Conservation (phyloP, 2,797 vertebrate species). For the Micrastur ruficollis region DNA sequence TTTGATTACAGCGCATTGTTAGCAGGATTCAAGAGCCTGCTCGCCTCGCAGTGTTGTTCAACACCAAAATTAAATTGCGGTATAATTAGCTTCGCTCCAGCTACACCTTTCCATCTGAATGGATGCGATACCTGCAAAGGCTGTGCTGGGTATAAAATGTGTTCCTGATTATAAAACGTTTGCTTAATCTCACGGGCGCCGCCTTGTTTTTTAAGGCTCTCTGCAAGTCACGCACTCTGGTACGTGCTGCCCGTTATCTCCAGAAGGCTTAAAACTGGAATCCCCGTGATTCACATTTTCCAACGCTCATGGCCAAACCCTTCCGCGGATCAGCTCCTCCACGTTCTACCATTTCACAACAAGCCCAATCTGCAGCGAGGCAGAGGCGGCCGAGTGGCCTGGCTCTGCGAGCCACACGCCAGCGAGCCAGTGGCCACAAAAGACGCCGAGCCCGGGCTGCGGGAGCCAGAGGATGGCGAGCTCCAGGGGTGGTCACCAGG, state of each 20-base stretch:
- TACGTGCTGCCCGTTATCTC: conserved; percentile 45
- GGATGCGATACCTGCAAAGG: conserved; percentile 10
- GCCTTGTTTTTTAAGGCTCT: conserved; percentile 46
- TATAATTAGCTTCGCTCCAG: neutral
- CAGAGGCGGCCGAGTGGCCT: rapidly evolving
- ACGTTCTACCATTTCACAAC: neutral
- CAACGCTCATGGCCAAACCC: conserved; percentile 37
- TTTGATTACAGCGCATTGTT: neutral
- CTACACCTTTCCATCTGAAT: neutral
- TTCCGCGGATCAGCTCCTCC: neutral
- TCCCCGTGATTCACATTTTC: conserved; percentile 59
- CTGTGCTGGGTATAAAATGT: neutral
- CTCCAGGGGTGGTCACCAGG: neutral
- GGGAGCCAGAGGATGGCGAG: rapidly evolving
- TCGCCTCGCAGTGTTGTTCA: neutral
- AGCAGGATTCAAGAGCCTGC: neutral
- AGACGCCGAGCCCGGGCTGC: rapidly evolving
- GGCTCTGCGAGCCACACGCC: neutral
- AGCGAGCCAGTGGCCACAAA: neutral
- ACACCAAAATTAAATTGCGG: conserved; percentile 1
- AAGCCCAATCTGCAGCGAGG: neutral
- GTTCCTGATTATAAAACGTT: conserved; percentile 23
- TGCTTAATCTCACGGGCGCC: conserved; percentile 20
- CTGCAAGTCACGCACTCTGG: conserved; percentile 33
- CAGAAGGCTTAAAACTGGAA: conserved; percentile 54